Evolutionary conservation across 1,140 invertebrate species (phyloP).

Genomic region (Drosophila pallidifrons): DNA sequence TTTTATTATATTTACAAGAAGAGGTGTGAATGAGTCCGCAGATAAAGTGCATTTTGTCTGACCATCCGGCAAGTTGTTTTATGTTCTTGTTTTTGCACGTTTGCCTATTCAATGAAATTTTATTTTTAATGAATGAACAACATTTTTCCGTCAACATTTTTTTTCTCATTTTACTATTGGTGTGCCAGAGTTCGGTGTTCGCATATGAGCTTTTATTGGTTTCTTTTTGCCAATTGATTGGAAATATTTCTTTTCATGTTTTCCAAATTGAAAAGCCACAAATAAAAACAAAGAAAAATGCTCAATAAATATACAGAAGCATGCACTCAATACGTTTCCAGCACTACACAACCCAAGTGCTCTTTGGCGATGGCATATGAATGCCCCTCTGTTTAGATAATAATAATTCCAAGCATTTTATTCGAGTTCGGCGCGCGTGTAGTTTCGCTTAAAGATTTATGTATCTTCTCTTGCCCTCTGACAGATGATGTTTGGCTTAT

Average conservation of each 20-base stretch:
- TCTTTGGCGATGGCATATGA: constrained; percentile 71
- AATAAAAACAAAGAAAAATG: constrained; percentile 57
- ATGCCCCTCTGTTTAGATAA: constrained; percentile 66
- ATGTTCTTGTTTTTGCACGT: constrained; percentile 62
- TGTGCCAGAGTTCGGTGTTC: constrained; percentile 31
- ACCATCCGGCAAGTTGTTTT: constrained; percentile 29
- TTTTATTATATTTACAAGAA: constrained; percentile 27
- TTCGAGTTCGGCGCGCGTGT: constrained; percentile 44
- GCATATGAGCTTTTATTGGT: constrained; percentile 78
- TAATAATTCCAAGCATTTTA: constrained; percentile 76
- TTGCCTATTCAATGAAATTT: constrained; percentile 75
- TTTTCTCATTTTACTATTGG: constrained; percentile 22
- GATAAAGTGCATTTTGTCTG: constrained; percentile 48
- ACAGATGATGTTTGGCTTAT: constrained; percentile 76
- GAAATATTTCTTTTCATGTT: constrained; percentile 83
- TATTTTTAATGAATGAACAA: constrained; percentile 82
- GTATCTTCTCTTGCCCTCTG: constrained; percentile 55
- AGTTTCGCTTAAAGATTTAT: constrained; percentile 63
- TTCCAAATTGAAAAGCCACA: constrained; percentile 64
- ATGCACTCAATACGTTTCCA: constrained; percentile 22
- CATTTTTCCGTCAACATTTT: constrained; percentile 64
- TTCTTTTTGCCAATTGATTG: constrained; percentile 80
- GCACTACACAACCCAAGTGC: constrained; percentile 41
- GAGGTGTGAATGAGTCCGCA: background rate
- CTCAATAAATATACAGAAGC: constrained; percentile 30